Base-by-base conservation (phyloP, 1,140 invertebrate genomes). In the Ruditapes philippinarum region DNA sequence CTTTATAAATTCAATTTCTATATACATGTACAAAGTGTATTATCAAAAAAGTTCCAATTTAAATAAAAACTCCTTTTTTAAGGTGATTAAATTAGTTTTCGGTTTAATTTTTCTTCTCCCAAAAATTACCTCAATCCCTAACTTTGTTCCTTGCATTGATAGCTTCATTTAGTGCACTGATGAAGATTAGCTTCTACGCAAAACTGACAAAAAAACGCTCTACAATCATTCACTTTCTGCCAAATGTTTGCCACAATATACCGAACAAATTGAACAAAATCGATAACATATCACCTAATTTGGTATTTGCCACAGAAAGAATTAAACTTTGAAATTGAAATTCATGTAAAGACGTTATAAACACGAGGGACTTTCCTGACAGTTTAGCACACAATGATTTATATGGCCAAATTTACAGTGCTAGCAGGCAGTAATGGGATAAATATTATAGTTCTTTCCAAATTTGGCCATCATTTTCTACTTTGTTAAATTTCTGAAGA, bases 321-420 rank as follows among this genome's bases (percentile, higher is more conserved):
- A 78, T 78, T 54, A 78, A 78, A 51, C 74, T 49, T 54, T 33
- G 45, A 78, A 78, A 78, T 54, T 51, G 31, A 54, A 51, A 78
- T 51, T 51, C 74, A 78, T 78, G 74, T 49, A 31, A 78, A 78
- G 28, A 54, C 31, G 74, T 22, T 33, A 54, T 54, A 78, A 78
- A 78, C 45, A 78, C 42, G 0, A 49, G 45, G 31, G 31, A 78
- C 19, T 78, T 74, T 11, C 45, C 4, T 49, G 42, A 36, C 42
- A 51, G 45, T 78, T 51, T 78, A 22, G 74, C 74, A 38, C 74
- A 78, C 74, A 14, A 51, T 51, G 45, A 49, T 54, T 78, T 78
- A 70, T 70, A 70, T 33, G 38, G 38, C 36, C 36, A 17, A 70
- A 70, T 70, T 70, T 70, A 5, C 38, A n/a, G n/a, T 70, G 0